Base-by-base conservation (phyloP, 2,113 vertebrate species). In the Ameiurus melas region DNA sequence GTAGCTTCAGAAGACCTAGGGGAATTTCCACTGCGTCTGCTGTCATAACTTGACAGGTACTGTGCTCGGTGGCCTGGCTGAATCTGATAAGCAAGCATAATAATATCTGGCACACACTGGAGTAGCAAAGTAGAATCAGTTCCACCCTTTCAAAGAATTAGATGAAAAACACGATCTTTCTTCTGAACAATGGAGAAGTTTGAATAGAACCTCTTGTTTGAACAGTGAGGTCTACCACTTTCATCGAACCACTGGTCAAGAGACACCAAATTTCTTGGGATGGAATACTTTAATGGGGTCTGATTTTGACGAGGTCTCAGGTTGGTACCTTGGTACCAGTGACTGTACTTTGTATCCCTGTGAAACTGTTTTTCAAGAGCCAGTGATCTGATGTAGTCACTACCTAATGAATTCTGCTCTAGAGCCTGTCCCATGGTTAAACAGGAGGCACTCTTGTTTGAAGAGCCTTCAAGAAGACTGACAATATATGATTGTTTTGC, bases 21-120 rank as follows among this genome's bases (percentile, higher is more conserved):
- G 58, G 57, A 62, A 39, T 60, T 83, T 62, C 80, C 20, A 9
- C 80, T 83, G 80, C 22, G 22, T 33, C 20, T 83, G 80, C 55
- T 83, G 57, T 83, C 51, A 39, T 62, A 51, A 27, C 3, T 53
- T 79, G 77, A 79, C 27, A 20, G 27, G 77, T 55, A 30, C 33
- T 62, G 33, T 62, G 33, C 53, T 43, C 9, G 55, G 53, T 82
- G 80, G 33, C 80, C 22, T 62, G 13, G 80, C 80, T 83, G 58
- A 83, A 83, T 62, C 57, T 83, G 80, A 62, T 27, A 83, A 62
- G 80, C 33, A 82, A 82, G 80, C 80, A 83, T 62, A 62, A 83
- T 62, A 62, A 83, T 83, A 83, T 83, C 57, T 62, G 33, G 58
- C 80, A 83, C 80, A 83, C 57, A 43, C 6, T 27, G 6, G 22